These are phyloP conservation scores for Helicoverpa zea DNA, from an alignment of 1,140 invertebrate species.

Conservation along the genomic window DNA sequence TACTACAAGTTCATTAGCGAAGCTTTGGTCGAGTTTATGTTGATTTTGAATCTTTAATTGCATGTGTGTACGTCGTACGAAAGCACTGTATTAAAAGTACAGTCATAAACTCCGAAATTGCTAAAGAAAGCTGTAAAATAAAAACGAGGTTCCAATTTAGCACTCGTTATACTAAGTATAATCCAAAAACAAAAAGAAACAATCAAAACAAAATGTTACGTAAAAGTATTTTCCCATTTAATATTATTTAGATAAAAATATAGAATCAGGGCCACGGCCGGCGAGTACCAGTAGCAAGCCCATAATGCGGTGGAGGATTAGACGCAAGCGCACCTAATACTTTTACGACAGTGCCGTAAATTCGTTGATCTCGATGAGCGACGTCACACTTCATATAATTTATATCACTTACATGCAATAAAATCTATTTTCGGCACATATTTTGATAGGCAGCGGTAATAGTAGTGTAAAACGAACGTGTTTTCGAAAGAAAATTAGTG, in stretches of 20 bases:
- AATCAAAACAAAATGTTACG: constrained; percentile 4
- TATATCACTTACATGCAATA: constrained; percentile 61
- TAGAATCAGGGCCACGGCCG: constrained; percentile 64
- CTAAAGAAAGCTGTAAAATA: too few species aligned
- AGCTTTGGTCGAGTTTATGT: not conserved
- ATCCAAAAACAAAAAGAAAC: not conserved
- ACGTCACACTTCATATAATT: constrained; percentile 66
- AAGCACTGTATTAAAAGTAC: too few species aligned
- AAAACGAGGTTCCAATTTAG: not conserved
- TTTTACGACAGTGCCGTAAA: constrained; percentile 78
- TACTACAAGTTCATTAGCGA: not conserved
- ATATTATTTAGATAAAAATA: constrained; percentile 61
- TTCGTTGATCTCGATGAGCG: constrained; percentile 70
- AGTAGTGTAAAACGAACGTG: constrained; percentile 4
- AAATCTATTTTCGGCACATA: constrained; percentile 61
- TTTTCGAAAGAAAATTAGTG: not conserved
- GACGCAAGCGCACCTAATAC: constrained; percentile 68
- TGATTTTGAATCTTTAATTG: not conserved
- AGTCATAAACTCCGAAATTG: too few species aligned
- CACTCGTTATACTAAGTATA: not conserved
- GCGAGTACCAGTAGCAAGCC: constrained; percentile 64
- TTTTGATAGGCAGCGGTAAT: constrained; percentile 45
- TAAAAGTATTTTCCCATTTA: constrained; percentile 29
- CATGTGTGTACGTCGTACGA: too few species aligned
- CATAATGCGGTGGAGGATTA: constrained; percentile 70